phyloP scores from a whole-genome alignment of 2,797 vertebrate genomes.

The Ambastaia sidthimunki region DNA sequence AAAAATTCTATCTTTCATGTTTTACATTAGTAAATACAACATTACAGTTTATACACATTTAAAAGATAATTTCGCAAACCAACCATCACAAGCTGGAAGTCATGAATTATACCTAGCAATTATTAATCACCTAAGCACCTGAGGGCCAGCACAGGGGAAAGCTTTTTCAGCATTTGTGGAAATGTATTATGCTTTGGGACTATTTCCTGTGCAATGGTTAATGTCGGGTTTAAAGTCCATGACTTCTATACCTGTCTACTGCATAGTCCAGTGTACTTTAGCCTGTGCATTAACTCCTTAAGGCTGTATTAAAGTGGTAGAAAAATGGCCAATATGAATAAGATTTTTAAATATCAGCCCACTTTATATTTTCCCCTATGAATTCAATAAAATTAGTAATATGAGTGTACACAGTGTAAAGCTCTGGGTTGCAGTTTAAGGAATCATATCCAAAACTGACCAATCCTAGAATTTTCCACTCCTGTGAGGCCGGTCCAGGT shows the following conservation, averaged over 20 bases:
- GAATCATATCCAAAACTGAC: constrained; percentile 97
- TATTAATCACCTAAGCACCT: constrained; percentile 59
- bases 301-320: constrained; percentile 34
- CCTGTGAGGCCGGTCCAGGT: constrained; percentile 51
- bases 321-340: constrained; percentile 2
- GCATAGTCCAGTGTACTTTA: constrained; percentile 75
- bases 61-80: constrained; percentile 64
- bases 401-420: constrained; percentile 92
- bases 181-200: constrained; percentile 27
- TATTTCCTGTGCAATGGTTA: not conserved
- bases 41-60: constrained; percentile 64
- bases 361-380: constrained; percentile 94
- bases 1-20: not conserved
- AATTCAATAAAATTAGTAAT: constrained; percentile 92
- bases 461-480: constrained; percentile 91
- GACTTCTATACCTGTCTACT: constrained; percentile 65
- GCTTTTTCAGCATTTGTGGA: constrained; percentile 30
- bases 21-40: constrained; percentile 1
- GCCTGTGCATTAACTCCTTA: constrained; percentile 50
- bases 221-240: constrained; percentile 43
- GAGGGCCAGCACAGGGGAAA: constrained; percentile 57
- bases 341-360: constrained; percentile 28
- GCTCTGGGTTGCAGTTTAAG: constrained; percentile 87
- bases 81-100: constrained; percentile 38
- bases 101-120: constrained; percentile 57